Percentiles rank a stretch among this genome's conserved stretches.
phyloP scores from a whole-genome alignment of 1,140 invertebrate species.

The Charaxes varanes region DNA sequence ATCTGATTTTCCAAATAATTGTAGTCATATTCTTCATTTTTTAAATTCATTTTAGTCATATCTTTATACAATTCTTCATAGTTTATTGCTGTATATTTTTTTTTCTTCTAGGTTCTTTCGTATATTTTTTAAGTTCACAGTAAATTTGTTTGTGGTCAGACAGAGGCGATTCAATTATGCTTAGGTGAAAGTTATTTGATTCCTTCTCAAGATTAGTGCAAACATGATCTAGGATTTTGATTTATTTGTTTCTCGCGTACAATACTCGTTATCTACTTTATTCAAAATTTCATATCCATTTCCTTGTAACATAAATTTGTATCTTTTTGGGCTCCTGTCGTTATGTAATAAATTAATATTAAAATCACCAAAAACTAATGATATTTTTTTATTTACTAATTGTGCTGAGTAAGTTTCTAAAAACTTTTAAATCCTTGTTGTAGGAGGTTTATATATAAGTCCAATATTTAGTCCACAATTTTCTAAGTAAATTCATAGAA shows the following conservation, averaged over 20 bases:
- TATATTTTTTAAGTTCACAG: slow-evolving; percentile 10
- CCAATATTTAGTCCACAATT: slow-evolving; percentile 11
- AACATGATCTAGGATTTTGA: slow-evolving; percentile 16
- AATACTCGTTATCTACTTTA: slow-evolving; percentile 9
- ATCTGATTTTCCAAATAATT: slow-evolving; percentile 5
- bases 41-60: slow-evolving; percentile 5
- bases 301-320: slow-evolving; percentile 2
- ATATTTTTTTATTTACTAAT: slow-evolving; percentile 6
- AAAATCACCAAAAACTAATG: slow-evolving; percentile 14
- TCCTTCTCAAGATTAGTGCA: neutral
- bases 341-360: slow-evolving; percentile 9
- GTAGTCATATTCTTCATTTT: slow-evolving; percentile 7
- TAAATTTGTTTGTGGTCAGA: slow-evolving; percentile 16
- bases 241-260: slow-evolving; percentile 8
- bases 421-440: slow-evolving; percentile 4
- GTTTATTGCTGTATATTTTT: slow-evolving; percentile 11
- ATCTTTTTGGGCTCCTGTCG: slow-evolving; percentile 5
- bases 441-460: slow-evolving; percentile 1
- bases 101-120: slow-evolving; percentile 13
- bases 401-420: slow-evolving; percentile 3
- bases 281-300: slow-evolving; percentile 13
- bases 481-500: slow-evolving; percentile 14
- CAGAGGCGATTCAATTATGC: slow-evolving; percentile 16
- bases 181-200: slow-evolving; percentile 10
- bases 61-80: slow-evolving; percentile 7